These are phyloP conservation scores for Tinea pellionella DNA, from an alignment of 2,888 invertebrate genomes.

Conservation along the genomic window DNA sequence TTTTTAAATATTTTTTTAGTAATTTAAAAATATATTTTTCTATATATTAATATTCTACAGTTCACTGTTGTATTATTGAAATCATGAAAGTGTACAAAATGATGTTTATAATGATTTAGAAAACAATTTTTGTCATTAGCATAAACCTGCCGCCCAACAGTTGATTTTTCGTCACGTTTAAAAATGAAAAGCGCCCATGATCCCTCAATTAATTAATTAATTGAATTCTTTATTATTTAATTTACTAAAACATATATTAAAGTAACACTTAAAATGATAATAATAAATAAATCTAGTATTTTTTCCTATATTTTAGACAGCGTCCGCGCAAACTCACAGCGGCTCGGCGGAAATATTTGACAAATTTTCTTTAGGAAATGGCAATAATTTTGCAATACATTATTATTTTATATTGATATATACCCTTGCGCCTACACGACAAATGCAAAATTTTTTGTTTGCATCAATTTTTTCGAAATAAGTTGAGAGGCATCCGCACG, in stretches of 20 bases:
- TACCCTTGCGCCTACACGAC: slow-evolving; percentile 50
- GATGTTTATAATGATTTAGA: background rate
- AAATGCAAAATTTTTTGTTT: slow-evolving; percentile 33
- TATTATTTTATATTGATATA: slow-evolving; percentile 25
- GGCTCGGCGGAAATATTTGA: slow-evolving; percentile 51
- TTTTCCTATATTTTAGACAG: slow-evolving; percentile 17
- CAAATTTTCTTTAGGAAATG: slow-evolving; percentile 46
- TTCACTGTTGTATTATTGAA: background rate
- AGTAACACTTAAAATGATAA: background rate
- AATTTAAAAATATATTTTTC: background rate
- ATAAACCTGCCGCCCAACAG: background rate
- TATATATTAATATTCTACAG: background rate
- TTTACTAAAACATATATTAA: background rate
- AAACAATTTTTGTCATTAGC: background rate
- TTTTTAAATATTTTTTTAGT: background rate
- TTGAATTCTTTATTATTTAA: background rate
- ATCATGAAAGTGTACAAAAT: background rate
- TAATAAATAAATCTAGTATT: background rate
- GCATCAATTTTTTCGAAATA: slow-evolving; percentile 32
- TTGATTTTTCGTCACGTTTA: background rate
- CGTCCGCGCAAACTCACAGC: slow-evolving; percentile 23
- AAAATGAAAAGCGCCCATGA: background rate
- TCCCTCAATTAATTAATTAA: background rate
- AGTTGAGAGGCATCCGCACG: slow-evolving; percentile 23
- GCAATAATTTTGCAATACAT: slow-evolving; percentile 27